These are phyloP conservation scores for Stichodactyla mertensii DNA, from an alignment of 64 coral and sea anemone species.

Conservation along the genomic window DNA sequence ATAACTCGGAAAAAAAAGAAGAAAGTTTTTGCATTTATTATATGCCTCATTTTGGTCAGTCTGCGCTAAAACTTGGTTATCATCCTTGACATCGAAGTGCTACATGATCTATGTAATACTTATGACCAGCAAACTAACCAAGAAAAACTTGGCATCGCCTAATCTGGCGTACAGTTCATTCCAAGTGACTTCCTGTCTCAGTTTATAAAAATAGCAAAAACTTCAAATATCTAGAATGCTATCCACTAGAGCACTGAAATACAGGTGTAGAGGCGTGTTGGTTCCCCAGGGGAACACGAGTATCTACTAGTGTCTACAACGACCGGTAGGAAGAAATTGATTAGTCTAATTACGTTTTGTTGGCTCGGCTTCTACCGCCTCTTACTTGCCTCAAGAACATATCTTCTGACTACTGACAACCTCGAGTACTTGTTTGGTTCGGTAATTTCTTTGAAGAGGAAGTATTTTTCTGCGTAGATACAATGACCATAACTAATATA, in stretches of 20 bases:
- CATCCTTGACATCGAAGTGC: too few relatives aligned
- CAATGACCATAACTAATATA: neutral
- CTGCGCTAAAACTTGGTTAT: too few relatives aligned
- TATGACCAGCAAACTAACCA: too few relatives aligned
- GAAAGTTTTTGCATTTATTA: too few relatives aligned
- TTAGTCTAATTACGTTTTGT: neutral
- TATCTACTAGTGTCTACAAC: too few relatives aligned
- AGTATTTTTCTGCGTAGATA: constrained; percentile 9
- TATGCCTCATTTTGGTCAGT: too few relatives aligned
- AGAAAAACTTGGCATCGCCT: too few relatives aligned
- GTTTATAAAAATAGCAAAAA: neutral
- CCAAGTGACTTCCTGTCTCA: neutral
- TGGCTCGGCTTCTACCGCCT: neutral
- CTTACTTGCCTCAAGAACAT: neutral
- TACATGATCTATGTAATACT: too few relatives aligned
- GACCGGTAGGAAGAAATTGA: constrained; percentile 1
- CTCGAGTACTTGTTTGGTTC: neutral
- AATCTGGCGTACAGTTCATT: too few relatives aligned
- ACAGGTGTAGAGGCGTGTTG: neutral
- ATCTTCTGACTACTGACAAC: neutral
- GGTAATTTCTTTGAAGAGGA: neutral
- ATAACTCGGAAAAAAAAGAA: too few relatives aligned
- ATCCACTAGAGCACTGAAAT: neutral
- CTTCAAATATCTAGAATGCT: neutral
- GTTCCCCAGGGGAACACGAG: neutral